A percentile compares a stretch with the other conserved stretches of the same genome.
Conservation (phyloP, 2,888 invertebrate genomes). For the Idaea biselata region DNA sequence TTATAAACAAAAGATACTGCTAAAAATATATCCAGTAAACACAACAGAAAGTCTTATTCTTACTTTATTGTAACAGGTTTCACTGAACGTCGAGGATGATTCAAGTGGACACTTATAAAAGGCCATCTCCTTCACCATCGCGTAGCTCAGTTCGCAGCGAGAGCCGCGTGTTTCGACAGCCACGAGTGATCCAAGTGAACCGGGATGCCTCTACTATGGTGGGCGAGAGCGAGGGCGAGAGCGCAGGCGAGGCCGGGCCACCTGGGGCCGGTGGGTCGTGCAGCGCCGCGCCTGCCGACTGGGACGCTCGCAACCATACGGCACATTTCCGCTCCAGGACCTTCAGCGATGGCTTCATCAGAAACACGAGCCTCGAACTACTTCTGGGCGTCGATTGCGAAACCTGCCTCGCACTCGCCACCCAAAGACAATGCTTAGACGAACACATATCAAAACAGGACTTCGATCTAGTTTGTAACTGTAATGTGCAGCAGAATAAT, state of each 20-base stretch:
- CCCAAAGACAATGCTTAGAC: slow-evolving; percentile 63
- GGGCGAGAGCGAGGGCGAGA: slow-evolving; percentile 55
- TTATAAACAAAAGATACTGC: too few species aligned
- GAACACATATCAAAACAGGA: slow-evolving; percentile 68
- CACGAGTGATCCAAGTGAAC: slow-evolving; percentile 75
- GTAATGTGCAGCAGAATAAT: slow-evolving; percentile 71
- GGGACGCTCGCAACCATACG: slow-evolving; percentile 57
- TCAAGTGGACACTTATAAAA: slow-evolving; percentile 69
- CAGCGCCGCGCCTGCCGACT: slow-evolving; percentile 39
- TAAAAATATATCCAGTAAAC: not conserved
- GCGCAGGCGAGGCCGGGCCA: slow-evolving; percentile 9
- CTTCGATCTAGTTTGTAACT: slow-evolving; percentile 73
- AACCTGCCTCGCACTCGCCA: slow-evolving; percentile 71
- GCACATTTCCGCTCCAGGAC: slow-evolving; percentile 73
- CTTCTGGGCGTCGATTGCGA: slow-evolving; percentile 77
- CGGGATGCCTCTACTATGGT: slow-evolving; percentile 77
- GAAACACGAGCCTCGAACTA: slow-evolving; percentile 74
- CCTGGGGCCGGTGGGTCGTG: slow-evolving; percentile 34
- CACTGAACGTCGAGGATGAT: slow-evolving; percentile 45
- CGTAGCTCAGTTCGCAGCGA: slow-evolving; percentile 72
- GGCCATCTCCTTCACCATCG: slow-evolving; percentile 74
- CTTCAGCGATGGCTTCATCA: slow-evolving; percentile 75
- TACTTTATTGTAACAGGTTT: slow-evolving; percentile 15
- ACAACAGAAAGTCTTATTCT: slow-evolving; percentile 19
- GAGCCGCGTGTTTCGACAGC: slow-evolving; percentile 67